Conservation (phyloP, 1,140 invertebrate genomes). For the Teleogryllus occipitalis region DNA sequence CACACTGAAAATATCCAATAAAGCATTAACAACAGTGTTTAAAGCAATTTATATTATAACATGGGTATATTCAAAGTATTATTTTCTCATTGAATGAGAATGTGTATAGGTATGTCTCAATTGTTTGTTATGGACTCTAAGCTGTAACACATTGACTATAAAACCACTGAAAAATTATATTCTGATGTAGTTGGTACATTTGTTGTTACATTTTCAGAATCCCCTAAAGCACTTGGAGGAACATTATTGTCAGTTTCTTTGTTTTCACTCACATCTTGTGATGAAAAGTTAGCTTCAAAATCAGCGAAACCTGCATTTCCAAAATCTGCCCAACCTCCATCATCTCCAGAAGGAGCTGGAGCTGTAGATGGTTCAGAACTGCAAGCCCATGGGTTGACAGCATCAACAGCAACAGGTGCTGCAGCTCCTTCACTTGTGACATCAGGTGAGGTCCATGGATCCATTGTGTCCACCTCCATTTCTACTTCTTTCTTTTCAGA, state of each 20-base stretch:
- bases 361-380: conserved; percentile 8
- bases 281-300: conserved; percentile 20
- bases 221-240: background rate
- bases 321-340: conserved; percentile 23
- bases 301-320: conserved; percentile 20
- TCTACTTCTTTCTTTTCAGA: conserved; percentile 40
- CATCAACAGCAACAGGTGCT: conserved; percentile 34
- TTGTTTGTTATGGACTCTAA: background rate
- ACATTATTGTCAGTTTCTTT: conserved; percentile 1
- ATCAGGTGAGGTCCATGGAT: conserved; percentile 33
- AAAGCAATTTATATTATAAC: conserved; percentile 6
- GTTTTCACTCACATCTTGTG: conserved; percentile 7
- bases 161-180: background rate
- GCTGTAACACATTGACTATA: background rate
- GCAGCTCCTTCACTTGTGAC: conserved; percentile 29
- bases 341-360: conserved; percentile 1
- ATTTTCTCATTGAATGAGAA: background rate
- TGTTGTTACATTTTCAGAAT: background rate
- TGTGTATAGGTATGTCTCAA: background rate
- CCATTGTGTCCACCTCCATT: conserved; percentile 42
- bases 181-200: background rate
- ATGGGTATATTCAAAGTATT: background rate
- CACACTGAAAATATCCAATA: conserved; percentile 5
- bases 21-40: conserved; percentile 5
- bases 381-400: conserved; percentile 32